Evolutionary conservation across 2,888 invertebrate genomes (phyloP).

Genomic region (Spisula solida): DNA sequence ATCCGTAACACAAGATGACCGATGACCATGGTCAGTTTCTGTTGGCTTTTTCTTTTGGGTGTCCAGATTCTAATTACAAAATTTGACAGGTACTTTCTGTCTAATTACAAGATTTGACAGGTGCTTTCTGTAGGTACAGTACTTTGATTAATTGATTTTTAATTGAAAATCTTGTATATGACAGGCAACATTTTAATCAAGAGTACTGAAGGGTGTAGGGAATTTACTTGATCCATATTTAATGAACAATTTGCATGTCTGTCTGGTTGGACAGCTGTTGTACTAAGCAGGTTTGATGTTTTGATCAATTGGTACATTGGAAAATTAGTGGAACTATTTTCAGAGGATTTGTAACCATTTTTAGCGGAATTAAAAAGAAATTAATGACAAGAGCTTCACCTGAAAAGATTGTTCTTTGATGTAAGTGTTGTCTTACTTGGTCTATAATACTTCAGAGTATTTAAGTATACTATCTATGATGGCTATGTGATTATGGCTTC

Average conservation of each 20-base stretch:
- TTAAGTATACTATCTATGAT: too few species aligned
- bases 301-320: background rate
- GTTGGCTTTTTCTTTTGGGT: background rate
- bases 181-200: slow-evolving; percentile 7
- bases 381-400: too few species aligned
- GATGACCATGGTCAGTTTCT: background rate
- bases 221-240: slow-evolving; percentile 16
- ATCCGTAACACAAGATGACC: background rate
- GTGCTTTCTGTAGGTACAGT: background rate
- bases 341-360: background rate
- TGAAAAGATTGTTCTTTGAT: too few species aligned
- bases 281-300: background rate
- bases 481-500: too few species aligned
- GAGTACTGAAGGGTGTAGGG: background rate
- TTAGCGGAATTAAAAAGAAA: background rate
- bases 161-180: slow-evolving; percentile 11
- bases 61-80: background rate
- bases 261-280: background rate
- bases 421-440: too few species aligned
- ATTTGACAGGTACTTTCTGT: background rate
- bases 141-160: slow-evolving; percentile 8
- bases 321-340: background rate
- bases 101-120: background rate
- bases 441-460: too few species aligned
- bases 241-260: background rate